Conservation (phyloP, 2,888 invertebrate species). For the Augiades crinisus region DNA sequence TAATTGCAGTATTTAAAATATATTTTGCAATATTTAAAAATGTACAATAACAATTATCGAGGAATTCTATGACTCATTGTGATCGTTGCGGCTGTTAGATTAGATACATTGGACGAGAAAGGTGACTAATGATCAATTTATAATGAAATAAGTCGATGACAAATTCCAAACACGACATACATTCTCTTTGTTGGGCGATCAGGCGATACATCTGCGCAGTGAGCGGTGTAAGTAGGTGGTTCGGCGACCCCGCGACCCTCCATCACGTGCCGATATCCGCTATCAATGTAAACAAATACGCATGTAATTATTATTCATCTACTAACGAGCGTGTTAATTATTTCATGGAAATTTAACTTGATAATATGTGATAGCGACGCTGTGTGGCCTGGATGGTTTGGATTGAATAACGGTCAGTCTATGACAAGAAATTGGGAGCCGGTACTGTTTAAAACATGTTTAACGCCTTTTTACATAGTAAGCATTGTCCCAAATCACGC, state of each 20-base stretch:
- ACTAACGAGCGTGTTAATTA: not conserved
- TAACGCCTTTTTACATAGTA: too few relatives aligned
- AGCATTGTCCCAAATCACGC: too few relatives aligned
- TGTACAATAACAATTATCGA: too few relatives aligned
- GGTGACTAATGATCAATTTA: not conserved
- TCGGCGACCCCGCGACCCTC: not conserved
- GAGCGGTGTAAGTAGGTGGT: not conserved
- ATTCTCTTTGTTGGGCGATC: not conserved
- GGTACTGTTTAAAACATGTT: too few relatives aligned
- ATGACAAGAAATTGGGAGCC: too few relatives aligned
- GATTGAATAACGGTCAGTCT: too few relatives aligned
- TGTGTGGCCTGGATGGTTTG: too few relatives aligned
- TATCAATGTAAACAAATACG: not conserved
- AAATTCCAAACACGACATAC: not conserved
- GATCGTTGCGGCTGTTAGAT: not conserved
- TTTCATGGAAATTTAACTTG: not conserved
- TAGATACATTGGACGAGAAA: not conserved
- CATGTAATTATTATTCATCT: not conserved
- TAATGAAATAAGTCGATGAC: constrained; percentile 1
- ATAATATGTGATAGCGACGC: too few relatives aligned
- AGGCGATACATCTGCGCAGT: not conserved
- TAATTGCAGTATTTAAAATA: too few relatives aligned
- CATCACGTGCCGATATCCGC: not conserved
- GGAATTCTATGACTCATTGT: not conserved
- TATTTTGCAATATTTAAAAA: too few relatives aligned